Conservation (phyloP, 2,888 invertebrate genomes). For the Andrena flavipes region DNA sequence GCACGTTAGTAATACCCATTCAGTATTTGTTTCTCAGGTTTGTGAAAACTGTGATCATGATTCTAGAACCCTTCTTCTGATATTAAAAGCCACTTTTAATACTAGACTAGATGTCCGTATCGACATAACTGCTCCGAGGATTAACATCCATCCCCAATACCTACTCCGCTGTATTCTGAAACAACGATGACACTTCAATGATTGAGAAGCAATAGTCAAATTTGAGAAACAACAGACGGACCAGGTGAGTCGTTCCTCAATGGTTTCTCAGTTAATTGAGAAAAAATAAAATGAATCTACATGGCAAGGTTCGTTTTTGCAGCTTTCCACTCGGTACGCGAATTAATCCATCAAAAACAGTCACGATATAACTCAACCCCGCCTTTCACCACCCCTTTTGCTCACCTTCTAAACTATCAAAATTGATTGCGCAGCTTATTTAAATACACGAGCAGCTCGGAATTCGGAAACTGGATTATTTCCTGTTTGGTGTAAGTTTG, state of each 20-base stretch:
- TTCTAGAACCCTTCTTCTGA: no score
- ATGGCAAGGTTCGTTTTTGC: conserved; percentile 72
- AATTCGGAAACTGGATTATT: conserved; percentile 37
- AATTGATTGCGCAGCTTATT: conserved; percentile 64
- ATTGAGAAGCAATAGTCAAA: conserved; percentile 27
- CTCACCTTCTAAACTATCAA: conserved; percentile 68
- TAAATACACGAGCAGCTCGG: conserved; percentile 41
- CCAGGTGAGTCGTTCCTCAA: conserved; percentile 58
- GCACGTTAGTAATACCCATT: no score
- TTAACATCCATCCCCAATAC: not conserved
- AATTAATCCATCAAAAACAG: conserved; percentile 82
- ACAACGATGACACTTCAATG: not conserved
- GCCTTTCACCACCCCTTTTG: conserved; percentile 64
- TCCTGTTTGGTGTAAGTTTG: not conserved
- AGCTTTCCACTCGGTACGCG: conserved; percentile 78
- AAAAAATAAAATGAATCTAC: conserved; percentile 69
- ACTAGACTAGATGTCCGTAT: no score
- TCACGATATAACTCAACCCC: conserved; percentile 75
- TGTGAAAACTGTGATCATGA: no score
- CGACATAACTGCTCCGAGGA: not conserved
- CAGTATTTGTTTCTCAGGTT: no score
- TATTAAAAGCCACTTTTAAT: no score
- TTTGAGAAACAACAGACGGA: conserved; percentile 44
- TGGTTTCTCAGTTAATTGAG: conserved; percentile 50
- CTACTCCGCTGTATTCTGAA: not conserved